A percentile compares a stretch with the other conserved stretches of the same genome.
Conservation (phyloP, 2,113 vertebrate genomes). For the Salvator merianae region DNA sequence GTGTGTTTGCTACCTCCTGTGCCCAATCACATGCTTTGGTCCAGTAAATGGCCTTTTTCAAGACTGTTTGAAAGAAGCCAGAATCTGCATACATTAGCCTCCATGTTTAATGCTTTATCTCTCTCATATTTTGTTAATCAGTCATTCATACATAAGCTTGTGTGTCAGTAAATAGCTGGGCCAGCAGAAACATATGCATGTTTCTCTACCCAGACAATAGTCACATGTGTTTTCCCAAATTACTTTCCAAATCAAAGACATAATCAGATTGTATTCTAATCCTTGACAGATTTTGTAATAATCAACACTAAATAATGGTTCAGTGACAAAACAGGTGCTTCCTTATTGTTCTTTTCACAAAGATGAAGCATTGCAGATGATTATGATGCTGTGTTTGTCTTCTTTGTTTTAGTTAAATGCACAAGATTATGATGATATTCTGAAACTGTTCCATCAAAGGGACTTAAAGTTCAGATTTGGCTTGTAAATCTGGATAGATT, state of each 20-base stretch:
- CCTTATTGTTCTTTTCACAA: slow-evolving; percentile 12
- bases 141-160: not conserved
- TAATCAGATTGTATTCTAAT: slow-evolving; percentile 7
- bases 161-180: not conserved
- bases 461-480: slow-evolving; percentile 13
- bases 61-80: not conserved
- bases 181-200: slow-evolving; percentile 1
- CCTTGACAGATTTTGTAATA: not conserved
- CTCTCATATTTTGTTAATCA: no score
- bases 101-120: not conserved
- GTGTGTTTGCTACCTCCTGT: no score
- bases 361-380: not conserved
- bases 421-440: not conserved
- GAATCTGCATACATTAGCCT: not conserved
- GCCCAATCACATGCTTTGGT: no score
- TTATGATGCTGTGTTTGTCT: not conserved
- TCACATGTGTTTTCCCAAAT: not conserved
- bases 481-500: slow-evolving; percentile 25
- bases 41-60: no score
- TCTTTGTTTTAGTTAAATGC: slow-evolving; percentile 1
- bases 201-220: not conserved
- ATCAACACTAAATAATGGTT: not conserved
- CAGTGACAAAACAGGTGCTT: slow-evolving; percentile 8
- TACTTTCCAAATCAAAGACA: not conserved
- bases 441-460: slow-evolving; percentile 3